A percentile compares a stretch with the other conserved stretches of the same genome.
Conservation (phyloP, 2,888 invertebrate genomes). For the Tipula helvola region DNA sequence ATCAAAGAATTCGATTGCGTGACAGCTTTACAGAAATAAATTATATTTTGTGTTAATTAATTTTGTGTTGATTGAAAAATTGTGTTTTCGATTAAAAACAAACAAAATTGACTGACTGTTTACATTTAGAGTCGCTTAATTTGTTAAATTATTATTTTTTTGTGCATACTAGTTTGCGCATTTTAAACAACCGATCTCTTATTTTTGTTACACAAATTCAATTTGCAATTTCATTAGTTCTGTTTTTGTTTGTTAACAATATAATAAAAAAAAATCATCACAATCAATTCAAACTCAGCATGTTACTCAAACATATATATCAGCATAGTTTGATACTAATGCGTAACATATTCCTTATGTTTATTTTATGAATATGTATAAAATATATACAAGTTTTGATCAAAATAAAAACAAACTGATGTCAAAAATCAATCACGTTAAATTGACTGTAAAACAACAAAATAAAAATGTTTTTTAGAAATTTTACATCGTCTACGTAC, state of each 20-base stretch:
- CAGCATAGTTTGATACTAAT: neutral
- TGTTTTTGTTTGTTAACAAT: neutral
- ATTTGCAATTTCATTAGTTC: neutral
- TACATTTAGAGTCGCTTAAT: too few species aligned
- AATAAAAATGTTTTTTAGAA: neutral
- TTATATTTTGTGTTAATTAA: too few species aligned
- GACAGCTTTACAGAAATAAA: too few species aligned
- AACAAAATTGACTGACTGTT: too few species aligned
- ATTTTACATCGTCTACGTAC: neutral
- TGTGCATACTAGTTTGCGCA: too few species aligned
- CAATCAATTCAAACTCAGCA: neutral
- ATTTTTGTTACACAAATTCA: too few species aligned
- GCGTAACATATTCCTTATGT: neutral
- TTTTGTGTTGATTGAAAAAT: too few species aligned
- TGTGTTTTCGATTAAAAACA: too few species aligned
- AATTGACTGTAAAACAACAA: neutral
- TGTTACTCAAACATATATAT: neutral
- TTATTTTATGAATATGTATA: neutral
- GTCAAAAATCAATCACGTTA: neutral
- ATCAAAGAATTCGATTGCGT: too few species aligned
- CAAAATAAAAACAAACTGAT: neutral
- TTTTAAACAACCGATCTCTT: too few species aligned
- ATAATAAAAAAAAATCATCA: neutral
- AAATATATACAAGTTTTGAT: neutral
- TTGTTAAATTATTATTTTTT: too few species aligned